Conservation (phyloP, 2,113 vertebrate species). For the Myocastor coypus region DNA sequence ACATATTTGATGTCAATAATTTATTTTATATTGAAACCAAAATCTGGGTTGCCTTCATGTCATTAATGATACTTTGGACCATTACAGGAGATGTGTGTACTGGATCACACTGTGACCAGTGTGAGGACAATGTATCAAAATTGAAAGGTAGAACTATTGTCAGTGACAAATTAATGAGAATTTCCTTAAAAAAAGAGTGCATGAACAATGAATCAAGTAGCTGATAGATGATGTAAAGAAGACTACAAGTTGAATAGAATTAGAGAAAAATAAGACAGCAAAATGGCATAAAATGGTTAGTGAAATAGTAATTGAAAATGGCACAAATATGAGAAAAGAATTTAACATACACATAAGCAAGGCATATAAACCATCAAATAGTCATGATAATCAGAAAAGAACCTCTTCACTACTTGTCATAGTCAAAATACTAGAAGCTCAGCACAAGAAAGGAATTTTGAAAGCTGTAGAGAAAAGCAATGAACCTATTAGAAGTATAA, state of each 20-base stretch:
- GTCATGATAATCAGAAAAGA: not conserved
- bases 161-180: too few species aligned
- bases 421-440: not conserved
- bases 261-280: not conserved
- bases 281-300: not conserved
- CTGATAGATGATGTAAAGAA: not conserved
- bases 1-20: too few species aligned
- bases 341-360: not conserved
- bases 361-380: not conserved
- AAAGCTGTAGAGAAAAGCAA: not conserved
- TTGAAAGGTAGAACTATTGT: too few species aligned
- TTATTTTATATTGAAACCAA: too few species aligned
- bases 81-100: too few species aligned
- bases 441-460: not conserved
- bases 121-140: too few species aligned
- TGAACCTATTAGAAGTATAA: not conserved
- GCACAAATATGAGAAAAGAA: not conserved
- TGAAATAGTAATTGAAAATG: not conserved
- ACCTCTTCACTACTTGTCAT: not conserved
- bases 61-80: too few species aligned
- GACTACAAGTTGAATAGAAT: not conserved
- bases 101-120: too few species aligned
- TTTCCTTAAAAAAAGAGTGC: too few species aligned
- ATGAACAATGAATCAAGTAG: not conserved
- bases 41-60: too few species aligned